Evolutionary conservation across 2,888 invertebrate species (phyloP).

Genomic region (Eulithis testata): DNA sequence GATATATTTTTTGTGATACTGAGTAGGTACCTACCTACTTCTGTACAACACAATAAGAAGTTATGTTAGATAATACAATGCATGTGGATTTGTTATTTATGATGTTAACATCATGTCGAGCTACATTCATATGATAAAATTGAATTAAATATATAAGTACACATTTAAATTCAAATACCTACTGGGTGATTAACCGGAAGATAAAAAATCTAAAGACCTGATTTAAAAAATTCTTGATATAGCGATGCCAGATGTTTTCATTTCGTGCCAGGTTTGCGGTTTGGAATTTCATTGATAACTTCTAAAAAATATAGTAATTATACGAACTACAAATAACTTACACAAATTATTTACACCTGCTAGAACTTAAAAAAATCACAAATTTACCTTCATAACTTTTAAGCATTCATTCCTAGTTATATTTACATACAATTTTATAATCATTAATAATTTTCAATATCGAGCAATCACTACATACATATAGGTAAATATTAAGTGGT

Average conservation of each 20-base stretch:
- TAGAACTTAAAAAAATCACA: conserved; percentile 67
- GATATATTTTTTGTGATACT: conserved; percentile 20
- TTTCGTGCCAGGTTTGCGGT: conserved; percentile 40
- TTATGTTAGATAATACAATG: neutral
- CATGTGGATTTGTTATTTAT: neutral
- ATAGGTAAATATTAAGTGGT: conserved; percentile 31
- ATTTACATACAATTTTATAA: conserved; percentile 66
- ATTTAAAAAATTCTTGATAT: no score
- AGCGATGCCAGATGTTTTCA: no score
- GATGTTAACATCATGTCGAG: no score
- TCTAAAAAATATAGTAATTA: conserved; percentile 64
- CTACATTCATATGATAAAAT: neutral
- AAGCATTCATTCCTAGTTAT: conserved; percentile 62
- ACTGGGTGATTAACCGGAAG: no score
- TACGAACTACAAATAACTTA: conserved; percentile 72
- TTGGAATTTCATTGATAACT: conserved; percentile 65
- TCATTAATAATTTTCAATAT: conserved; percentile 53
- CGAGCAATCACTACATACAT: conserved; percentile 30
- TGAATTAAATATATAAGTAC: conserved; percentile 24
- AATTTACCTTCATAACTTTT: conserved; percentile 65
- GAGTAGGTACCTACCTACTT: neutral
- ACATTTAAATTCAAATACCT: conserved; percentile 15
- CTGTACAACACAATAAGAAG: neutral
- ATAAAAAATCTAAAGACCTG: neutral
- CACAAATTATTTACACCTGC: conserved; percentile 78